Evolutionary conservation across 2,797 vertebrate species (phyloP).

Genomic region (Cetoscarus ocellatus): DNA sequence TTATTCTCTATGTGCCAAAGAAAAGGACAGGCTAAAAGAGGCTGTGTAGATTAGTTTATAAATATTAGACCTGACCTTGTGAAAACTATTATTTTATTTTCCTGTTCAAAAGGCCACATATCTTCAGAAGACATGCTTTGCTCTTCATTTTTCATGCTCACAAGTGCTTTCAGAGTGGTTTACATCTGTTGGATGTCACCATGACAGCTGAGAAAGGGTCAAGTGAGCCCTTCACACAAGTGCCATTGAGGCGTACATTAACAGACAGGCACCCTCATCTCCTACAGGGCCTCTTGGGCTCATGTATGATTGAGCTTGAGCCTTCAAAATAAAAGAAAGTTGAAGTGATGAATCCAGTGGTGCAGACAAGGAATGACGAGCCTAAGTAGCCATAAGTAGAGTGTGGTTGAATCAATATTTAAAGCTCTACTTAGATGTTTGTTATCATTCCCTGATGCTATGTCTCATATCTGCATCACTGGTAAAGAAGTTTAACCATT

Average conservation of each 20-base stretch:
- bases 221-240: slow-evolving; percentile 60
- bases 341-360: not conserved
- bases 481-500: no score
- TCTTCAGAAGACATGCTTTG: slow-evolving; percentile 7
- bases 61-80: no score
- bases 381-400: no score
- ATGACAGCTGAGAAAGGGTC: slow-evolving; percentile 55
- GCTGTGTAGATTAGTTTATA: no score
- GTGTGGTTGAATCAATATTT: no score
- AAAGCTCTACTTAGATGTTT: no score
- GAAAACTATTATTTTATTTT: no score
- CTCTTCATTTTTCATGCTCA: slow-evolving; percentile 12
- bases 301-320: not conserved
- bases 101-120: not conserved
- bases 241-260: slow-evolving; percentile 39
- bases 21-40: not conserved
- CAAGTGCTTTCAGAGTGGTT: slow-evolving; percentile 3
- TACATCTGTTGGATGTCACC: slow-evolving; percentile 52
- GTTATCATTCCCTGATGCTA: no score
- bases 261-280: slow-evolving; percentile 25
- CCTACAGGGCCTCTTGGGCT: slow-evolving; percentile 4
- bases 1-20: not conserved
- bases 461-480: no score
- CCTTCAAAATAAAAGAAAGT: not conserved
- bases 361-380: not conserved